phyloP scores from a whole-genome alignment of 1,140 invertebrate genomes.

The Psilanteris sp. region DNA sequence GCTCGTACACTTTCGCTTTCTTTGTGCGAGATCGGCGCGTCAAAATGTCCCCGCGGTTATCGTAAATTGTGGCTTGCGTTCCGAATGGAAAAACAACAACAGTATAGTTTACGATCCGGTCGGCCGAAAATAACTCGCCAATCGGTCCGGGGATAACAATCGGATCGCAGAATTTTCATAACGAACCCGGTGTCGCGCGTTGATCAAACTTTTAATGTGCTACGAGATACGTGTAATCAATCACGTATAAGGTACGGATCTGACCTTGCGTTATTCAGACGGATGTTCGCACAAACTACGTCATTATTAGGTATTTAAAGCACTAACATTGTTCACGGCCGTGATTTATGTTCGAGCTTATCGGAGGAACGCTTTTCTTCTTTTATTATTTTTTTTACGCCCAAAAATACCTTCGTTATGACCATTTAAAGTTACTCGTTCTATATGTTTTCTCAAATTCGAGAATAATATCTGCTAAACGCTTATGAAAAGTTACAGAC shows the following conservation, averaged over 20 bases:
- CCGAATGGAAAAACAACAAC: neutral
- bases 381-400: no score
- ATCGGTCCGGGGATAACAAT: slow-evolving; percentile 1
- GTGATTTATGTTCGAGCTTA: no score
- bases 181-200: neutral
- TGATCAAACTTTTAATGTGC: slow-evolving; percentile 39
- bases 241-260: slow-evolving; percentile 24
- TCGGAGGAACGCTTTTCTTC: no score
- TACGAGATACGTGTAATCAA: slow-evolving; percentile 13
- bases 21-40: slow-evolving; percentile 1
- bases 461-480: no score
- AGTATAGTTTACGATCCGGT: no score
- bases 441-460: no score
- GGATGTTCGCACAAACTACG: slow-evolving; percentile 38
- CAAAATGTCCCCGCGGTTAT: slow-evolving; percentile 1
- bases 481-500: no score
- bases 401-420: no score
- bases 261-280: slow-evolving; percentile 28
- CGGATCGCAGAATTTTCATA: neutral
- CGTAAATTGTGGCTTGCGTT: slow-evolving; percentile 3
- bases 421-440: no score
- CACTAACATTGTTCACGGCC: no score
- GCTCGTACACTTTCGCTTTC: slow-evolving; percentile 16
- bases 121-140: neutral
- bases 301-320: slow-evolving; percentile 41